Percentiles rank a stretch among this genome's conserved stretches.
phyloP scores from a whole-genome alignment of 2,888 invertebrate species.

The Caradrina kadenii region DNA sequence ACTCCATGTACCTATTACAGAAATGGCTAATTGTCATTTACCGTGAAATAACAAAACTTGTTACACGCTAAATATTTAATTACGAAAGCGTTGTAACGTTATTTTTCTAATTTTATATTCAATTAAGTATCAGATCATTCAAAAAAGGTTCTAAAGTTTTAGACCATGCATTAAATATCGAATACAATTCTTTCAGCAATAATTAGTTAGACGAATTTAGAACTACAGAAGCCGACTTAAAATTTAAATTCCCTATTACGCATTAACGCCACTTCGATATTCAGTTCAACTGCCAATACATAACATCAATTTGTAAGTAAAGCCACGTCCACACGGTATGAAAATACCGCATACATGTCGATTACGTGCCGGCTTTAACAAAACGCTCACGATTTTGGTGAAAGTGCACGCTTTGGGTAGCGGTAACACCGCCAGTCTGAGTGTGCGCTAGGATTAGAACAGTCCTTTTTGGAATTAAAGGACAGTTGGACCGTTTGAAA shows the following conservation, averaged over 20 bases:
- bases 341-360: conserved; percentile 57
- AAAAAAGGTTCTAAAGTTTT: no score
- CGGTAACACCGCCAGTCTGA: conserved; percentile 52
- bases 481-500: conserved; percentile 5
- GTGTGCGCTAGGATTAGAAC: conserved; percentile 50
- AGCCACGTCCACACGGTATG: conserved; percentile 52
- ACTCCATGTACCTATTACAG: no score
- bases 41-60: no score
- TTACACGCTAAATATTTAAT: no score
- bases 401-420: conserved; percentile 57
- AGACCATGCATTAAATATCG: no score
- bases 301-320: conserved; percentile 52
- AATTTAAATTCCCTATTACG: conserved; percentile 30
- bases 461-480: conserved; percentile 42
- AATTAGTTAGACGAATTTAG: no score
- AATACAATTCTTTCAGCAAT: no score
- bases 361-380: conserved; percentile 61
- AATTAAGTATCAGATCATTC: no score
- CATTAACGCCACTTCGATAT: conserved; percentile 50
- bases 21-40: no score
- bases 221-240: no score
- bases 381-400: conserved; percentile 67
- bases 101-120: no score
- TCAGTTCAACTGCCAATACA: conserved; percentile 43
- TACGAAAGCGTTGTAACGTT: no score